A percentile compares a stretch with the other conserved stretches of the same genome.
Conservation (phyloP, 2,797 vertebrate genomes). For the Lateolabrax maculatus region DNA sequence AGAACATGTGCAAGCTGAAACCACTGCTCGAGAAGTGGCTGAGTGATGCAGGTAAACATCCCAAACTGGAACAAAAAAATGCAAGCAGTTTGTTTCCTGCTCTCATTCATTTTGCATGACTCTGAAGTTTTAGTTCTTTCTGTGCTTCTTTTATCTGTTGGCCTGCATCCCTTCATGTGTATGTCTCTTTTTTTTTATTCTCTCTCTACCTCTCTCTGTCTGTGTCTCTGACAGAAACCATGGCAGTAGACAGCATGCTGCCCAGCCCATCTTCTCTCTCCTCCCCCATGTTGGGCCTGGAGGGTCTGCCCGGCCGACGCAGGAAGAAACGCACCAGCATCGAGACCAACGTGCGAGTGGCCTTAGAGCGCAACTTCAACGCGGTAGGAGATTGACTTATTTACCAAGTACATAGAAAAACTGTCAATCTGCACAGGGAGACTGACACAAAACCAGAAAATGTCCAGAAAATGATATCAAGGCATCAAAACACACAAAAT, state of each 20-base stretch:
- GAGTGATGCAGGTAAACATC: constrained; percentile 88
- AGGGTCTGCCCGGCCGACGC: constrained; percentile 91
- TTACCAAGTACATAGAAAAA: not conserved
- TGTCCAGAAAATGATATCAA: not conserved
- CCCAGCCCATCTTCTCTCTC: constrained; percentile 91
- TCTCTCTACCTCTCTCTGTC: not conserved
- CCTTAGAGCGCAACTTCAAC: constrained; percentile 92
- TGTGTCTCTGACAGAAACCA: constrained; percentile 83
- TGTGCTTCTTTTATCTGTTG: not conserved
- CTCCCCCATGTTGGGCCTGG: constrained; percentile 89
- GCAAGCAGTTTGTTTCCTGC: not conserved
- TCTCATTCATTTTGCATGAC: not conserved
- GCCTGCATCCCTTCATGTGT: constrained; percentile 3
- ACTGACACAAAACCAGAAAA: not conserved
- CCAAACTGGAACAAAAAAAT: not conserved
- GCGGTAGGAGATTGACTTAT: constrained; percentile 77
- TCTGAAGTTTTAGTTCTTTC: not conserved
- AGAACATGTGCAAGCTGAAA: constrained; percentile 97
- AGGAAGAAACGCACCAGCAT: constrained; percentile 96
- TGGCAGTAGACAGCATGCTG: constrained; percentile 93
- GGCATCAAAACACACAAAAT: too few species aligned
- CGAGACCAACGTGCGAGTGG: constrained; percentile 92
- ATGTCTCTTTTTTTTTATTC: not conserved
- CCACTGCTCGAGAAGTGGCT: constrained; percentile 95
- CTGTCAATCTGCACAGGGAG: not conserved